Base-by-base conservation (phyloP, 2,113 vertebrate genomes). In the Equus quagga region DNA sequence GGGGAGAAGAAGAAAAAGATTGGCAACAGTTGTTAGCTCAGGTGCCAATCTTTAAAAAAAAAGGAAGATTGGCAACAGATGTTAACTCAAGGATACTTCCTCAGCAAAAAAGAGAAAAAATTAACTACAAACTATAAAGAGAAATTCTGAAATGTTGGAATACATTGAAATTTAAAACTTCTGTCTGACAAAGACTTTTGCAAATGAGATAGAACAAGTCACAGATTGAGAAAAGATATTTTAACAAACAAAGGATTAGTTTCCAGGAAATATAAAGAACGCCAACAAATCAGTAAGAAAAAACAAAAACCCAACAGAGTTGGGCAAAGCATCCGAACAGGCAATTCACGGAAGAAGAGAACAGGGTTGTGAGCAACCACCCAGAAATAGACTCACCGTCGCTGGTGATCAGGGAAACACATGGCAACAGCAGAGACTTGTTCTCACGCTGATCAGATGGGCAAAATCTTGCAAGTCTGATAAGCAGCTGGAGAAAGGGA, bases 161-260 rank as follows among this genome's bases (percentile, higher is more conserved):
- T 86, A 73, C 6, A 90, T 54, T 86, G 44, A 75, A 75, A 95
- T 75, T 80, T 95, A 86, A 93, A 75, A 81, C 8, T 54, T 54
- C 70, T 69, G 8, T 46, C 67, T 86, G 26, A 67, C 19, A 85
- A 89, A 72, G 5, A 33, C 26, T 81, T 92, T 73, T 64, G 18
- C n/a, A 89, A 85, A 95, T 31, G 19, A 86, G 90, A 81, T 81
- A 6, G n/a, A 67, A 56, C 17, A 62, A 70, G 36, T 49, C 41
- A 85, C 54, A 79, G 31, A 46, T 15, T 93, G 49, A 70, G 67
- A 95, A 93, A 75, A 86, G 11, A 28, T 18, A 23, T 56, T 92
- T 94, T 87, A 79, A 67, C 73, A 21, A 69, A 26, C 54, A 89
- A 93, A 85, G 33, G 19, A 67, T 80, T 80, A 85, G 18, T 72